phyloP scores from a whole-genome alignment of 2,797 vertebrate genomes.

The Hyperoplus lanceolatus region DNA sequence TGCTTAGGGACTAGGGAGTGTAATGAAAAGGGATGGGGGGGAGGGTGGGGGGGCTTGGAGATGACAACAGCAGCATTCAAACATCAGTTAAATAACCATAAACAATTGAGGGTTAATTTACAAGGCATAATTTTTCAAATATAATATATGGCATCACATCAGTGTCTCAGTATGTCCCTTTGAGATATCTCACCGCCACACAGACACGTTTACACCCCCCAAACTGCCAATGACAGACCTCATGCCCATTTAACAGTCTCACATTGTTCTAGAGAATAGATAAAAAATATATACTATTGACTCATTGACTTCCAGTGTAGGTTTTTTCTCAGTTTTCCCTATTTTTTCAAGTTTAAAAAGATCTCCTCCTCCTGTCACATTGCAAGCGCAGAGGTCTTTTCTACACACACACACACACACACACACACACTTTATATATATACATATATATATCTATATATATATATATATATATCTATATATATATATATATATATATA shows the following conservation, averaged over 20 bases:
- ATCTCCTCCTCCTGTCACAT: conserved; percentile 62
- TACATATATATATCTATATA: conserved; percentile 29
- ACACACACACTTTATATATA: conserved; percentile 42
- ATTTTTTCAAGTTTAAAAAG: conserved; percentile 81
- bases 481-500: conserved; percentile 29
- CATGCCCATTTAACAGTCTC: conserved; percentile 81
- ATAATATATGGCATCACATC: conserved; percentile 75
- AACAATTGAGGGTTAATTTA: conserved; percentile 74
- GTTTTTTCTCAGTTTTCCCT: conserved; percentile 56
- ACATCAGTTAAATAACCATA: conserved; percentile 67
- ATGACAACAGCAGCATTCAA: conserved; percentile 78
- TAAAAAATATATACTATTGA: conserved; percentile 86
- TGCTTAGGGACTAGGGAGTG: conserved; percentile 53
- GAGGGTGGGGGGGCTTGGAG: conserved; percentile 42
- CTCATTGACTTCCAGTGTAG: conserved; percentile 86
- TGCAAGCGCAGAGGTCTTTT: conserved; percentile 75
- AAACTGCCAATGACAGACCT: conserved; percentile 59
- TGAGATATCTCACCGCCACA: conserved; percentile 51
- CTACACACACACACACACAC: conserved; percentile 40
- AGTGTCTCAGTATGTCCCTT: conserved; percentile 65
- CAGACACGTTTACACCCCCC: conserved; percentile 48
- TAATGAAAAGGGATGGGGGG: conserved; percentile 41
- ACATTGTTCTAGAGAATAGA: conserved; percentile 80
- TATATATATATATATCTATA: conserved; percentile 40
- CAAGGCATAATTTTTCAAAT: conserved; percentile 78